Conservation (phyloP, 1,140 invertebrate species). For the Drosophila pallidifrons region DNA sequence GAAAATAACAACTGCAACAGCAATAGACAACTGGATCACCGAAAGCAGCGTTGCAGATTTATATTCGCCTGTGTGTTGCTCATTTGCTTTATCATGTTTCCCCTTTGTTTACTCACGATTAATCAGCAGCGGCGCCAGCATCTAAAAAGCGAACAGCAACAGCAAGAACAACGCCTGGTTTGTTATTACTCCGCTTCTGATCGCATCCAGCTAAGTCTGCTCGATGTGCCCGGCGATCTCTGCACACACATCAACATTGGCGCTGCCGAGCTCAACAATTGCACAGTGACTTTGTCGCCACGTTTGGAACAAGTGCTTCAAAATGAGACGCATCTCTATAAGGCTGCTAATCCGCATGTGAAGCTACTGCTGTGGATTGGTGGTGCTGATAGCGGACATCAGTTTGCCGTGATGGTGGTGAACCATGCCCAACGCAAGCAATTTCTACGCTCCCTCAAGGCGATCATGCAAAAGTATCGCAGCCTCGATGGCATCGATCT, state of each 20-base stretch:
- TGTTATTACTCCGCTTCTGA: slow-evolving; percentile 88
- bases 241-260: slow-evolving; percentile 94
- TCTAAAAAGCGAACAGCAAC: slow-evolving; percentile 3
- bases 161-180: slow-evolving; percentile 78
- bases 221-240: slow-evolving; percentile 88
- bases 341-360: slow-evolving; percentile 88
- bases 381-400: slow-evolving; percentile 87
- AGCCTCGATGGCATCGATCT: slow-evolving; percentile 92
- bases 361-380: slow-evolving; percentile 93
- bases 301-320: slow-evolving; percentile 85
- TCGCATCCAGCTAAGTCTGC: slow-evolving; percentile 85
- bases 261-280: slow-evolving; percentile 89
- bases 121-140: not conserved
- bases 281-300: slow-evolving; percentile 86
- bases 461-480: slow-evolving; percentile 87
- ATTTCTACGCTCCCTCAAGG: slow-evolving; percentile 89
- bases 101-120: slow-evolving; percentile 20
- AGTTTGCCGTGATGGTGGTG: slow-evolving; percentile 90
- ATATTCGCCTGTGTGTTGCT: not conserved
- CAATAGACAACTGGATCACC: not conserved
- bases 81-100: slow-evolving; percentile 11
- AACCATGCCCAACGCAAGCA: slow-evolving; percentile 89
- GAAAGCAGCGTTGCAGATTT: slow-evolving; percentile 9
- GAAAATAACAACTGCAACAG: not conserved
- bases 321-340: slow-evolving; percentile 87